Evolutionary conservation across 2,113 vertebrate species (phyloP), one percentile per base, ranked within the genome.

Genomic region (Columbina picui): DNA sequence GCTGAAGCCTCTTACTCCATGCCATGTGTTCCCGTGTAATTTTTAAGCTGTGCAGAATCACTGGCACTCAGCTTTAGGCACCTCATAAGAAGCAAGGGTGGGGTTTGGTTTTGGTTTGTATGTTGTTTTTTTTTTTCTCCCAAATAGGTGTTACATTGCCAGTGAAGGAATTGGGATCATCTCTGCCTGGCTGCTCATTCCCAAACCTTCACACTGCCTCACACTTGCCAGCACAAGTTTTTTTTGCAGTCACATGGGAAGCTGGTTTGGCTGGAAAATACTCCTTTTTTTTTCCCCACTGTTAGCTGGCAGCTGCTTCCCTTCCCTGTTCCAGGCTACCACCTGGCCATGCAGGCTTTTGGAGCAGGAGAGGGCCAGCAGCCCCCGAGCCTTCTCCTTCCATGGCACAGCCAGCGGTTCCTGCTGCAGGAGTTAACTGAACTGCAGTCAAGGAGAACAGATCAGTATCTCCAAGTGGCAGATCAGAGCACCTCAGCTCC

Each of bases 391-490:
- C 49, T 56, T 7, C 56, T 55, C 12, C 34, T 52, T 38, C 15
- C 0, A 0, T 5, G 45, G 34, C 68, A 30, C 2, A 5, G 73
- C n/a, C 41, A 36, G 47, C 57, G 60, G 16, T 49, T n/a, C 27
- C 55, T 45, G 55, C 84, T 75, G 34, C n/a, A 76, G 70, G 70
- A 90, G 36, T 7, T 77, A 38, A 29, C 53, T 32, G 26, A 68
- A 1, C 39, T 60, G 30, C 49, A 45, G n/a, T n/a, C 43, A 30
- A 27, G 38, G n/a, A 93, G 29, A 20, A 56, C 57, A 52, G 70
- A 89, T 93, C n/a, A 4, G 4, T 53, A n/a, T 84, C 89, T 85
- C 69, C 82, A 78, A 39, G 18, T 88, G 57, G 73, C 65, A 91
- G 45, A 57, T 93, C 55, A 57, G 78, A 92, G 53, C 53, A 92